Percentiles rank a stretch among this genome's conserved stretches.
phyloP scores from a whole-genome alignment of 2,113 vertebrate genomes.

The Cryptoleucopteryx plumbea region DNA sequence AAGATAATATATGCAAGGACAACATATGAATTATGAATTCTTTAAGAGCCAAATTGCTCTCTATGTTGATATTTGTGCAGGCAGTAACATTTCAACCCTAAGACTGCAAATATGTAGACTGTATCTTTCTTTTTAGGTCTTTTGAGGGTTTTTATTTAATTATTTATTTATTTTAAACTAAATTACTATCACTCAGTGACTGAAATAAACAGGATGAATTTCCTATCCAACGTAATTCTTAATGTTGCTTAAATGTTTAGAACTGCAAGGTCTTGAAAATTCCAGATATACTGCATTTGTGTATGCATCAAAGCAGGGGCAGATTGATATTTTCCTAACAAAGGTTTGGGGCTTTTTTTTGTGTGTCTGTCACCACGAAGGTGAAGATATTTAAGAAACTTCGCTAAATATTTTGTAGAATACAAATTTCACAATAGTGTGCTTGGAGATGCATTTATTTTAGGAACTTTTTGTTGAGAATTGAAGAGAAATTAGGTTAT shows the following conservation, averaged over 20 bases:
- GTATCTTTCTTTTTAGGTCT: not conserved
- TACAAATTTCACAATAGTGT: not conserved
- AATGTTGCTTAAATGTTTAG: not conserved
- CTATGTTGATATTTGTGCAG: not conserved
- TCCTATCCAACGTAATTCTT: not conserved
- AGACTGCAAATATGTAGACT: not conserved
- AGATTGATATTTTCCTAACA: not conserved
- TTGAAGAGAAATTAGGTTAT: slow-evolving; percentile 57
- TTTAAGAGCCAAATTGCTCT: not conserved
- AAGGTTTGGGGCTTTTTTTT: rapidly evolving
- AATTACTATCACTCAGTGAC: not conserved
- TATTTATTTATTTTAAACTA: not conserved
- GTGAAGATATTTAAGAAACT: not conserved
- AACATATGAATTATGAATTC: not conserved
- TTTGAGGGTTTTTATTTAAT: not conserved
- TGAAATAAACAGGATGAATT: not conserved
- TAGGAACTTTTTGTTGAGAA: not conserved
- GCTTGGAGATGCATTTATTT: not conserved
- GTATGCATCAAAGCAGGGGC: not conserved
- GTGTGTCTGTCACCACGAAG: not conserved
- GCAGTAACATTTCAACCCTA: not conserved
- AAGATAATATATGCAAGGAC: not conserved
- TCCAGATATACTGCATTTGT: not conserved
- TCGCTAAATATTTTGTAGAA: not conserved
- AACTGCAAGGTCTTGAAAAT: not conserved